Conservation (phyloP, 2,797 vertebrate species). For the Gobio occitaniae region DNA sequence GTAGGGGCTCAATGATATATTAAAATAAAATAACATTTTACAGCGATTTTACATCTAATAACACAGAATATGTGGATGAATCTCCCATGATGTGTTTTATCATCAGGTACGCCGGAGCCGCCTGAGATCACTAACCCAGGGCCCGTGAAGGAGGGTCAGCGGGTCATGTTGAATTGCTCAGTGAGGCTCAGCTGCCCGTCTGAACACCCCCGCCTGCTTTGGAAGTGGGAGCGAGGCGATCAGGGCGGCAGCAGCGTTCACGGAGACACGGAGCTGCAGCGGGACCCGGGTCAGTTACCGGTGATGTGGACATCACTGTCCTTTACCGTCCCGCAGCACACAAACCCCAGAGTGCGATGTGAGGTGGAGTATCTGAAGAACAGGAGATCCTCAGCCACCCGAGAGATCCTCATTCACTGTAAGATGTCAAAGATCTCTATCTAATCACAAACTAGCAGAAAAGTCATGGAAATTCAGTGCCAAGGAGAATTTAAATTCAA, state of each 20-base stretch:
- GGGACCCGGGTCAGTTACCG: constrained; percentile 50
- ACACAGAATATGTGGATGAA: not conserved
- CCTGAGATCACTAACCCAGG: constrained; percentile 72
- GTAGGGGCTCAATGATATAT: too few species aligned
- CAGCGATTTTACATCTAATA: not conserved
- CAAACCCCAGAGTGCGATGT: constrained; percentile 75
- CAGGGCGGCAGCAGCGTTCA: constrained; percentile 55
- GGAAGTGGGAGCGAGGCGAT: constrained; percentile 73
- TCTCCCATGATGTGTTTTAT: not conserved
- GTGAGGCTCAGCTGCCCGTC: constrained; percentile 74
- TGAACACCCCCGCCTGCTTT: constrained; percentile 71
- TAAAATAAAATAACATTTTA: too few species aligned
- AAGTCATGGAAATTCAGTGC: not conserved
- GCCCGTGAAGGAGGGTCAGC: constrained; percentile 74
- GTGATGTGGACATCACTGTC: constrained; percentile 69
- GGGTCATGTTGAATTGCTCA: constrained; percentile 79
- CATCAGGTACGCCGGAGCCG: constrained; percentile 71
- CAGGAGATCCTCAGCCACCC: constrained; percentile 44
- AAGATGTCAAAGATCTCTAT: constrained; percentile 48
- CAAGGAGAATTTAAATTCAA: not conserved
- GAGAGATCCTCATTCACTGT: constrained; percentile 79
- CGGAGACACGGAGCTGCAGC: constrained; percentile 42
- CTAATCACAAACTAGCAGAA: not conserved
- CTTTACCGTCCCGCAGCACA: constrained; percentile 72
- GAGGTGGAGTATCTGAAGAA: constrained; percentile 68